Evolutionary conservation across 2,888 invertebrate genomes (phyloP), one percentile per base, ranked within the genome.

Genomic region (Perizoma flavofasciatum): DNA sequence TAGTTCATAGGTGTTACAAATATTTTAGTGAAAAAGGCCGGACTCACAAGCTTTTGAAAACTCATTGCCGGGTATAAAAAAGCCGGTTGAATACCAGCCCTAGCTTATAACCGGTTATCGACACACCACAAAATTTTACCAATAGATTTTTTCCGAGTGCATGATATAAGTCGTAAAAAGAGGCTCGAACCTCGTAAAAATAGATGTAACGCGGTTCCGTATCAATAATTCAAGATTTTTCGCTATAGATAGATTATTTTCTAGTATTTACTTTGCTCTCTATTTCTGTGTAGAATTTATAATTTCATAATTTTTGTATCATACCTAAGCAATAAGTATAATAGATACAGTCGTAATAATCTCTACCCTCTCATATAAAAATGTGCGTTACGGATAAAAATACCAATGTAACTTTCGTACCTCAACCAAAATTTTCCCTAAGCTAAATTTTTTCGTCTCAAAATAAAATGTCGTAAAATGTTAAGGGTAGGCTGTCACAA

Each of bases 161-260:
- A 86, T 83, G 83, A 88, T 85, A 88, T 89, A 76, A 73, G 78
- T 79, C 79, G 85, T 91, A 91, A 91, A 91, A 90, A 88, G 83
- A 77, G 82, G 81, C 84, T 82, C 76, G 72, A 74, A 74, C 74
- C 78, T 88, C 90, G 83, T 91, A 90, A 91, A 90, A 88, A 84
- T 87, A 85, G 84, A 86, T 85, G 85, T 87, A 83, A 78, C 77
- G 79, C 81, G 81, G 74, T 77, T 80, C 79, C 81, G 79, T 85
- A 85, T 90, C 88, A 88, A 89, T 91, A 89, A 89, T 86, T 89
- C 87, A 89, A 84, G 88, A 89, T 89, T 88, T 89, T 77, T 44
- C 55, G 46, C 48, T 45, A 49, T 34, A 49, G 59, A 54, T 60
- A 66, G 58, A 63, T 68, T 68, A 60, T 63, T 63, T 59, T 66